A percentile compares a stretch with the other conserved stretches of the same genome.
phyloP scores from a whole-genome alignment of 2,888 invertebrate species.

The Phyto melanocephala region DNA sequence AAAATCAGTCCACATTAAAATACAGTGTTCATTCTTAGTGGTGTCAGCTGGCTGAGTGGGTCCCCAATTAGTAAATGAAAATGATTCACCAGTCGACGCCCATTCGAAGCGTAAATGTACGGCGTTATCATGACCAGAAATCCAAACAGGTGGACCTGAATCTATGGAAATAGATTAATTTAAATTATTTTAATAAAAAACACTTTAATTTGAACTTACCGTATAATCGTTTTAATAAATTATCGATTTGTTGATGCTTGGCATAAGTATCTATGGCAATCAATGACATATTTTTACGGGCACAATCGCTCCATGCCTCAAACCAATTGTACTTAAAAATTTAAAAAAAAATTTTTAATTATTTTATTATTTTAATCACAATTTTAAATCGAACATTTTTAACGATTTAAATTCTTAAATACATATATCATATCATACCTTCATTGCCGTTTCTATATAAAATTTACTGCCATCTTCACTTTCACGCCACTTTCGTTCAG shows the following conservation, averaged over 20 bases:
- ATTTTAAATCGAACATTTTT: no score
- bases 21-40: conserved; percentile 37
- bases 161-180: neutral
- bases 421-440: no score
- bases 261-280: conserved; percentile 39
- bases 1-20: conserved; percentile 34
- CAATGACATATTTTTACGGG: conserved; percentile 54
- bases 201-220: conserved; percentile 26
- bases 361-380: no score
- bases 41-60: conserved; percentile 23
- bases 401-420: no score
- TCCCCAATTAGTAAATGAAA: conserved; percentile 41
- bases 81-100: conserved; percentile 39
- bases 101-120: conserved; percentile 48
- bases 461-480: conserved; percentile 50
- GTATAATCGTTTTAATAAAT: conserved; percentile 33
- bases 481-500: conserved; percentile 38
- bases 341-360: no score
- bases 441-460: conserved; percentile 39
- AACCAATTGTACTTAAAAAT: conserved; percentile 54
- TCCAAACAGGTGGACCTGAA: conserved; percentile 35
- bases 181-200: no score
- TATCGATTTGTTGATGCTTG: conserved; percentile 50
- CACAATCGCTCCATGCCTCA: conserved; percentile 55
- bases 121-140: conserved; percentile 44